Evolutionary conservation across 2,113 vertebrate species (phyloP), one percentile per base, ranked within the genome.

Genomic region (Podarcis muralis): DNA sequence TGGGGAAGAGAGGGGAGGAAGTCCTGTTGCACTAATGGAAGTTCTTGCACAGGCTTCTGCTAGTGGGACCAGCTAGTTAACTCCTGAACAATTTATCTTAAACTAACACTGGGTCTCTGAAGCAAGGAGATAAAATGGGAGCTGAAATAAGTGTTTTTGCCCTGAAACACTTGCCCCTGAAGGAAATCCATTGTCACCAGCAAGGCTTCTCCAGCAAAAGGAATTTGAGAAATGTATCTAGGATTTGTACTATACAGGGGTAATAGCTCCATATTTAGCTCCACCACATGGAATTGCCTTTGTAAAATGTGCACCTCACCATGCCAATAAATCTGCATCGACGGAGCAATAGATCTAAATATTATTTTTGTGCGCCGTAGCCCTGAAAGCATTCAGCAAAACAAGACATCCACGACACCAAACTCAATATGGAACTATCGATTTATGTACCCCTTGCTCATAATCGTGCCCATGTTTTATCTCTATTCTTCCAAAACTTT

Each of bases 241-340:
- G 30, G 68, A 27, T 18, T n/a, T 53, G 22, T 79, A 37, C 27
- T 23, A 59, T 72, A 30, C 7, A 71, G 53, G 72, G 86, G 2
- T 72, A 18, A 87, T n/a, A 62, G 62, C 53, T 16, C 78, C 37
- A 15, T 7, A 15, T 86, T 74, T 76, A 1, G 8, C 4, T 84
- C 27, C 43, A 2, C 75, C 43, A 85, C 0, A 35, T 77, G 8
- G 74, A 85, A 30, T 2, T 0, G n/a, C 7, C 37, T 90, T 88
- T 85, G 3, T 40, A 87, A 85, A 92, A 79, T 74, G 32, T 65
- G 30, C 25, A 85, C 89, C 68, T 76, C 27, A 83, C 69, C 65
- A 23, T 76, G 32, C 5, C 62, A 65, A 8, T 77, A 84, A 88
- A 84, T 20, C 59, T 30, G 9, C 35, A 81, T 68, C 68, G 12